A percentile compares a stretch with the other conserved stretches of the same genome.
Conservation (phyloP, 2,797 vertebrate genomes). For the Myoxocephalus aenaeus region DNA sequence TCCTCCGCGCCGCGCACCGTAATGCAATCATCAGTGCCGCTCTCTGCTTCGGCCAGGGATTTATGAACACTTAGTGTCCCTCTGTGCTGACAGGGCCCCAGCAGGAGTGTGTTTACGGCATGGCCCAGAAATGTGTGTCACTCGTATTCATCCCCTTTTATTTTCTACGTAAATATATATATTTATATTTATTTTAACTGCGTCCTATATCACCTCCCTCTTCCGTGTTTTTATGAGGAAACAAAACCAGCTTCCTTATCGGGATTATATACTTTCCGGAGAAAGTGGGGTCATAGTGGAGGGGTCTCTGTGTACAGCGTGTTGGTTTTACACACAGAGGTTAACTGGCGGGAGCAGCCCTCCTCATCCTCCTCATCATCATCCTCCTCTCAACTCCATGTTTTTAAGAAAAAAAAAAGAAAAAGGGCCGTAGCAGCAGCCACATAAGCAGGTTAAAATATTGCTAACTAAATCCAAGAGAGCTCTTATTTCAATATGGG, state of each 20-base stretch:
- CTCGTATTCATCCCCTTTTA: constrained; percentile 59
- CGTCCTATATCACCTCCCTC: constrained; percentile 31
- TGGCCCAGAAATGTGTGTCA: constrained; percentile 59
- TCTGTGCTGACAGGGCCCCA: constrained; percentile 67
- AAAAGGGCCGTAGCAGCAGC: constrained; percentile 24
- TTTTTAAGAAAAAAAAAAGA: constrained; percentile 31
- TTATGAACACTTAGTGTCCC: constrained; percentile 76
- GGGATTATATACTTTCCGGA: constrained; percentile 49
- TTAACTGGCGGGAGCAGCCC: constrained; percentile 64
- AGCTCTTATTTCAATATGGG: constrained; percentile 76
- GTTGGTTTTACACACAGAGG: constrained; percentile 74
- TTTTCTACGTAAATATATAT: neutral
- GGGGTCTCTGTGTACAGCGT: constrained; percentile 46
- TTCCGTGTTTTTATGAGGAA: constrained; percentile 65
- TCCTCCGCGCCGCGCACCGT: constrained; percentile 48
- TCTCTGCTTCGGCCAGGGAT: constrained; percentile 63
- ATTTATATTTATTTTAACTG: constrained; percentile 32
- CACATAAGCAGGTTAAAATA: constrained; percentile 81
- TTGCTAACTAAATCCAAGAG: constrained; percentile 79
- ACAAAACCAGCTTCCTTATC: constrained; percentile 54
- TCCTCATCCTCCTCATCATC: constrained; percentile 2
- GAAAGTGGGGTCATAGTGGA: constrained; percentile 67
- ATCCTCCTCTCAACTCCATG: constrained; percentile 17
- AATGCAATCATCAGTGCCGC: constrained; percentile 68
- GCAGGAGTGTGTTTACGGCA: constrained; percentile 57